Conservation (phyloP, 2,113 vertebrate species). For the Promerops cafer region DNA sequence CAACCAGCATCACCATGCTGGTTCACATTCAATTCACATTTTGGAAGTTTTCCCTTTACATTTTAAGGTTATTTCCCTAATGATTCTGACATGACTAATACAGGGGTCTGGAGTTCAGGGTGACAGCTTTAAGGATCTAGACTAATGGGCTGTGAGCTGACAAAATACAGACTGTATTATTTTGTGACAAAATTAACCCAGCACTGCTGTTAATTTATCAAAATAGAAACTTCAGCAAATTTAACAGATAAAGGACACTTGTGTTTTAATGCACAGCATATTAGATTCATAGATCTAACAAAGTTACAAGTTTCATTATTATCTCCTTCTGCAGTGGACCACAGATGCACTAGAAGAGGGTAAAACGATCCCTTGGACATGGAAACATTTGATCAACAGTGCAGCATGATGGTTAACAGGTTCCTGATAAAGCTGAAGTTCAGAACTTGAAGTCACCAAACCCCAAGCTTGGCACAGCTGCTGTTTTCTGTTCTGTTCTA, state of each 20-base stretch:
- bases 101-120: background rate
- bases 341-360: background rate
- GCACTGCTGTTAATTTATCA: background rate
- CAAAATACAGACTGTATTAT: background rate
- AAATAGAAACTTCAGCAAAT: background rate
- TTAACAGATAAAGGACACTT: background rate
- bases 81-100: background rate
- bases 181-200: background rate
- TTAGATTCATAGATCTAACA: background rate
- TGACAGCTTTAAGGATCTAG: background rate
- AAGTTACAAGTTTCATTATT: background rate
- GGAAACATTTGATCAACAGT: background rate
- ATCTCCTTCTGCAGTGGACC: background rate
- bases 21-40: background rate
- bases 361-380: background rate
- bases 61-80: background rate
- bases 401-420: background rate
- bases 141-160: background rate
- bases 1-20: background rate
- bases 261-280: background rate
- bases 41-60: background rate
- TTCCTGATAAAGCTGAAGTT: background rate
- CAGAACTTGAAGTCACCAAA: background rate
- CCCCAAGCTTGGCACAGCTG: background rate
- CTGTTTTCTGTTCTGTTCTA: background rate